Evolutionary conservation across 1,140 invertebrate genomes (phyloP).

Genomic region (Scylla paramamosain): DNA sequence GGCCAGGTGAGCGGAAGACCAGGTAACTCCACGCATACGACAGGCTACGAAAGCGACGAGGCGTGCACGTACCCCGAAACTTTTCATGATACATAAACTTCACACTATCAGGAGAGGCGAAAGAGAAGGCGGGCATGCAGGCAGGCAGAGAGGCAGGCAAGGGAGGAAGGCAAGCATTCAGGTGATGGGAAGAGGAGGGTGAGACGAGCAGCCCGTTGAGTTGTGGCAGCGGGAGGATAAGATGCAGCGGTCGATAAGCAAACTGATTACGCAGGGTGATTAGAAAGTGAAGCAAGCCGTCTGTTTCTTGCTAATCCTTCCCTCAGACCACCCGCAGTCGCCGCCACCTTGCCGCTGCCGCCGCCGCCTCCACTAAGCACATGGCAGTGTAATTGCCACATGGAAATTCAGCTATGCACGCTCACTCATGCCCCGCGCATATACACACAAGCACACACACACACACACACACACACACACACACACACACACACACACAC

Average conservation of each 20-base stretch:
- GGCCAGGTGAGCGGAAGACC: not conserved
- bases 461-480: conserved; percentile 33
- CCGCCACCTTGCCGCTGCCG: not conserved
- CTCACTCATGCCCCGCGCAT: not conserved
- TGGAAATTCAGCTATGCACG: not conserved
- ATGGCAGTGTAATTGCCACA: not conserved
- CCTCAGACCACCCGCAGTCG: not conserved
- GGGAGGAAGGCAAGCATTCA: not conserved
- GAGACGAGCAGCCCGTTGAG: not conserved
- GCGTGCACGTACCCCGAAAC: not conserved
- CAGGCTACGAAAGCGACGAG: not conserved
- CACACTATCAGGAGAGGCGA: not conserved
- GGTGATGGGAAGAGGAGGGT: no score
- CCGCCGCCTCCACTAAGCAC: not conserved
- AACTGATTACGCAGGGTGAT: not conserved
- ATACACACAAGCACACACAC: conserved; percentile 21
- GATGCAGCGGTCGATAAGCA: not conserved
- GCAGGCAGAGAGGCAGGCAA: not conserved
- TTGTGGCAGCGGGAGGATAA: not conserved
- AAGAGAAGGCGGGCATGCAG: not conserved
- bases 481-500: conserved; percentile 25
- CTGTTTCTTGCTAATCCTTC: not conserved
- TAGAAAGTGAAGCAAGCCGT: not conserved
- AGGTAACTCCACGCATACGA: not conserved
- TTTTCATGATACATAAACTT: not conserved